These are phyloP conservation scores for Brienomyrus brachyistius DNA, from an alignment of 2,113 vertebrate genomes.

Conservation along the genomic window DNA sequence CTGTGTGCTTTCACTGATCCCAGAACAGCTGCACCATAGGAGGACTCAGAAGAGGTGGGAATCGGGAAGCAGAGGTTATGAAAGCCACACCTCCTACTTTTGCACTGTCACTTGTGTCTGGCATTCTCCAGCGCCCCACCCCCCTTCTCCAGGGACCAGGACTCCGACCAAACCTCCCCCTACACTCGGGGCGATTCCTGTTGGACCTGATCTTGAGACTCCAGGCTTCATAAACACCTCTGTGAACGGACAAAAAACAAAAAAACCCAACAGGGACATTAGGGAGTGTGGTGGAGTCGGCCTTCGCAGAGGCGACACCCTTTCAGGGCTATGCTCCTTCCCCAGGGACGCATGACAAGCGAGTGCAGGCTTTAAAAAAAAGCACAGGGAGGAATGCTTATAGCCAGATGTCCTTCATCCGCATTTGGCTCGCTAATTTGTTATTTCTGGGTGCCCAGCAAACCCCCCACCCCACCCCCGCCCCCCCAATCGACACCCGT, in stretches of 20 bases:
- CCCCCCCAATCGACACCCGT: background rate
- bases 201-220: background rate
- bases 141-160: background rate
- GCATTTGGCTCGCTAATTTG: background rate
- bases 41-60: background rate
- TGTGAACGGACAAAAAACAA: background rate
- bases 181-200: background rate
- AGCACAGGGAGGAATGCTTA: background rate
- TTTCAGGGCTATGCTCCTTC: background rate
- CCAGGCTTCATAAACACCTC: background rate
- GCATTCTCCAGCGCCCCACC: background rate
- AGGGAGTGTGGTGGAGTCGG: background rate
- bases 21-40: background rate
- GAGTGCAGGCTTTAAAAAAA: background rate
- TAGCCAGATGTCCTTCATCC: background rate
- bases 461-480: background rate
- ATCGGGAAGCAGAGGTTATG: background rate
- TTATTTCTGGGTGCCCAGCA: background rate
- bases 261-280: background rate
- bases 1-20: background rate
- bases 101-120: background rate
- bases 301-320: background rate
- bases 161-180: background rate
- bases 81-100: background rate
- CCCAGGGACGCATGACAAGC: background rate